Base-by-base conservation (phyloP, 2,797 vertebrate genomes). In the Sebastes trivittatus region DNA sequence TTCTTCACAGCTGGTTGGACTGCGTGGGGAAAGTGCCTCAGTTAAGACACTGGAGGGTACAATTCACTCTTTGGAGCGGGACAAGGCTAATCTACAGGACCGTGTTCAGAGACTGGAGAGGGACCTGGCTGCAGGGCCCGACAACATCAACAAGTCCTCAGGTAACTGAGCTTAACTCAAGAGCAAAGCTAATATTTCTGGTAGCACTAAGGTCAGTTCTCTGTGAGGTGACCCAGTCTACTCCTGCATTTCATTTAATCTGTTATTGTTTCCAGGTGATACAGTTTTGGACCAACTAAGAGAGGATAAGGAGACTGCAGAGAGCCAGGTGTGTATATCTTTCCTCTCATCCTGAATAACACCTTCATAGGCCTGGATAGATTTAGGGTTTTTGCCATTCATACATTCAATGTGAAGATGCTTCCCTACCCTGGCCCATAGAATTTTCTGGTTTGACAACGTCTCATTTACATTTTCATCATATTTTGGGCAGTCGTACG, bases 31-130 rank as follows among this genome's bases (percentile, higher is more conserved):
- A 88, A 97, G 96, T 10, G 95, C 96, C 36, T 95, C 96, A 4
- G 95, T 95, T 34, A 96, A 96, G 92, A 95, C 93, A 22, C 91
- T 99, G 86, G 97, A 98, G 89, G 94, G 93, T 0, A 92, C 96
- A 11, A 93, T 99, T 70, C 94, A 97, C 84, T 93, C 95, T n/a
- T 91, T 98, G 82, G 97, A 99, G 93, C 95, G 87, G 14, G 98
- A 99, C 78, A 99, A 98, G 78, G 77, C 93, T 64, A 91, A 95
- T 71, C 96, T 99, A 5, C 97, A 98, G 91, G 96, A 97, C 30
- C 95, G 92, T 60, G 93, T 99, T 59, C 96, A 96, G 91, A 96
- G 91, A 87, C 90, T 99, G 90, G 97, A 99, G 91, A 96, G 95
- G 86, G 96, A 96, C 82, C 94, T 96, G 69, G 91, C 93, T 49